A percentile compares a stretch with the other conserved stretches of the same genome.
Evolutionary conservation across 1,140 invertebrate genomes (phyloP).

Genomic region (Drosophila nannoptera): DNA sequence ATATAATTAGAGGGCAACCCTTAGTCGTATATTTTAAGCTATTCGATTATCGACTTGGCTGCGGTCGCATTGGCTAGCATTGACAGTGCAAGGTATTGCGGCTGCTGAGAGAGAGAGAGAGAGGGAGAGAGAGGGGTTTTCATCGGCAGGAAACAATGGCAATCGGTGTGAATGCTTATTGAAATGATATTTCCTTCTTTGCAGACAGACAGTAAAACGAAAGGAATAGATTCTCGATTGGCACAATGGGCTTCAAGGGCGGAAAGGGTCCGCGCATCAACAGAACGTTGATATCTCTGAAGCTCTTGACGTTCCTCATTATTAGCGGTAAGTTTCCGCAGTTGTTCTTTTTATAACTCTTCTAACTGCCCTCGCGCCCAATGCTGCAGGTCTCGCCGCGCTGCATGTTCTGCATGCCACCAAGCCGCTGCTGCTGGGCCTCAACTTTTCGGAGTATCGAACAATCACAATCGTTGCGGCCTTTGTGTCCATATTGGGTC

Average conservation of each 20-base stretch:
- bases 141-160: slow-evolving; percentile 1
- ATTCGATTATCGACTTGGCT: neutral
- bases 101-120: neutral
- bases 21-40: neutral
- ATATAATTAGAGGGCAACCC: too few species aligned
- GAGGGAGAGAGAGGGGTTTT: neutral
- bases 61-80: slow-evolving; percentile 30
- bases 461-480: slow-evolving; percentile 87
- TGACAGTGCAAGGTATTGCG: slow-evolving; percentile 20
- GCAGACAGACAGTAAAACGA: slow-evolving; percentile 22
- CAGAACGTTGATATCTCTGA: slow-evolving; percentile 70
- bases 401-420: slow-evolving; percentile 87
- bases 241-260: slow-evolving; percentile 63
- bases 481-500: slow-evolving; percentile 85
- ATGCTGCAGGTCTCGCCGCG: slow-evolving; percentile 84
- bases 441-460: slow-evolving; percentile 85
- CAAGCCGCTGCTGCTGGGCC: slow-evolving; percentile 85
- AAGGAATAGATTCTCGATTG: slow-evolving; percentile 8
- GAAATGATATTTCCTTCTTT: neutral
- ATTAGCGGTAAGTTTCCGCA: slow-evolving; percentile 63
- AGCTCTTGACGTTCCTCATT: slow-evolving; percentile 73
- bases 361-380: neutral
- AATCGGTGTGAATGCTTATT: slow-evolving; percentile 5
- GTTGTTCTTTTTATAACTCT: neutral
- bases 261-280: slow-evolving; percentile 61